Base-by-base conservation (phyloP, 2,888 invertebrate species). In the Suillia variegata region DNA sequence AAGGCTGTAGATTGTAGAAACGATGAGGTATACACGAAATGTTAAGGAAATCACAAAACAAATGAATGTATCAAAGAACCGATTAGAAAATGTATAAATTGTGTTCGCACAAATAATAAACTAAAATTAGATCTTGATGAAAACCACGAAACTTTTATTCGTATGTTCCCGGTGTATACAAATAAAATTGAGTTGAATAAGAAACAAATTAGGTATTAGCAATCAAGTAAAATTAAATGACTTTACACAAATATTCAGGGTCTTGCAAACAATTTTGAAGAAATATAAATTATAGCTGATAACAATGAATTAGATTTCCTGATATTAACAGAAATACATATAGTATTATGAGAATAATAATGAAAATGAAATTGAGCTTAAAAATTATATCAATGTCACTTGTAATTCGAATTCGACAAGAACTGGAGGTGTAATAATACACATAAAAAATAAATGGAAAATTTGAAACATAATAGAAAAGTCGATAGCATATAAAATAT, bases 371-470 rank as follows among this genome's bases (percentile, higher is more conserved):
- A 47, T 52, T 24, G 10, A 42, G 38, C n/a, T 57, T 15, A 31
- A 45, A 2, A 22, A 34, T 20, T 51, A 57, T 26, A 58, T 15
- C 13, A 18, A 8, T 6, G 49, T 54, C 5, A 45, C 53, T 2
- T 58, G 58, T 18, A 22, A 22, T 2, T 58, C 56, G 18, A 56
- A 60, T 24, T 56, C 61, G 42, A 33, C 52, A 12, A 24, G 57
- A 54, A 61, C 54, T 1, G 50, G 61, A 24, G 57, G 54, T 22
- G 15, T 51, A 13, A 57, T 49, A 48, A 31, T 60, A 4, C 53
- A 60, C 56, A 21, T 60, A 17, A 33, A 56, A 31, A 38, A 18
- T 18, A 38, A 52, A 21, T 56, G 52, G 52, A 42, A 26, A 12
- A 48, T 60, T 12, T 33, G 15, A 34, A 56, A 60, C 12, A 21